Base-by-base conservation (phyloP, 2,797 vertebrate species). In the Borostomias antarcticus region DNA sequence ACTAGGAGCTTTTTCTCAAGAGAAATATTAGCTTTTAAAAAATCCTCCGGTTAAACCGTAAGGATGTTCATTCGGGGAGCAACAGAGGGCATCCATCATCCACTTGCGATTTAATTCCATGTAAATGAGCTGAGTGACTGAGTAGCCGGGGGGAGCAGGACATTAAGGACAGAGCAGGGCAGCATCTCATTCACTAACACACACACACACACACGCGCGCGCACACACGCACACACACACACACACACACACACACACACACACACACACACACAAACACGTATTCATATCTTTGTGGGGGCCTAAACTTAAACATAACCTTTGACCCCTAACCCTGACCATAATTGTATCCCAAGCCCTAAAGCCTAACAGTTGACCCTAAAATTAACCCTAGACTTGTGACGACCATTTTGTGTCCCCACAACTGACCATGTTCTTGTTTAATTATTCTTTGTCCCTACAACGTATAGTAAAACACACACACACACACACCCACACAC, bases 71-170 rank as follows among this genome's bases (percentile, higher is more conserved):
- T 65, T 68, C 51, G 1, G 2, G 29, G 51, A 23, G 33, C 26
- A 53, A n/a, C 21, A 59, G 5, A 5, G 33, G 17, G 43, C 53
- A 45, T 72, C 65, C 58, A 70, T 73, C 26, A 51, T 4, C 13
- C 10, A 33, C 54, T 50, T 11, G 2, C 66, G 58, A 72, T 62
- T 47, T 66, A 60, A 35, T 56, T 51, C 61, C 40, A 63, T 63
- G 69, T 33, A 61, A 67, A 73, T 73, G 54, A 70, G 58, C 21
- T n/a, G 47, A 33, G 50, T 37, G 40, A 5, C 25, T 64, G 65
- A 58, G 40, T 26, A 33, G 60, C 19, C 17, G 25, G 43, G 6
- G 33, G 64, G 60, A 40, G 48, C 26, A 66, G 62, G 52, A 23
- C 33, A 47, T 43, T 53, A 63, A 53, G 37, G n/a, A 35, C 21